phyloP scores from a whole-genome alignment of 2,113 vertebrate genomes.

The Columbina picui region DNA sequence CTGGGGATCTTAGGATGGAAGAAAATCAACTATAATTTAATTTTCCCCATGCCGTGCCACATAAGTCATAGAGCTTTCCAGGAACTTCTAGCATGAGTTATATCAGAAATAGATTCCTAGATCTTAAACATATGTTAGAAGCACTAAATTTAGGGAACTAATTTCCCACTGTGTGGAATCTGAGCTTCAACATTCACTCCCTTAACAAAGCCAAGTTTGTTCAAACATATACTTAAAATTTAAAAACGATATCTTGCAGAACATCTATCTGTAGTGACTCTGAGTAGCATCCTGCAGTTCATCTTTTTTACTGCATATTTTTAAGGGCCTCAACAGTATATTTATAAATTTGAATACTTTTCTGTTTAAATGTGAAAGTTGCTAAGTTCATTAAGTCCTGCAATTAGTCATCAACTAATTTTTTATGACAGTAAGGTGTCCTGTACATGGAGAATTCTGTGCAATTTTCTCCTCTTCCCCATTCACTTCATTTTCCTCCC shows the following conservation, averaged over 20 bases:
- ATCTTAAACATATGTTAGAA: slow-evolving; percentile 54
- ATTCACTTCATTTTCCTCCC: not conserved
- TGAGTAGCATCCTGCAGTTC: not conserved
- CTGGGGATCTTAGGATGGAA: slow-evolving; percentile 18
- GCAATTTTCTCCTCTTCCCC: not conserved
- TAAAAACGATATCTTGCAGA: not conserved
- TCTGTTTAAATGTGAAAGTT: not conserved
- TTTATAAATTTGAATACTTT: not conserved
- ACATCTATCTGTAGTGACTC: not conserved
- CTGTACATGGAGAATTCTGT: not conserved
- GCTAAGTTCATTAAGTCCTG: not conserved
- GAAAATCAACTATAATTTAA: slow-evolving; percentile 54
- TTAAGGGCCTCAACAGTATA: not conserved
- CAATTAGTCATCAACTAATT: not conserved
- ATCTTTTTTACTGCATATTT: not conserved
- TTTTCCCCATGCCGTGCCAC: not conserved
- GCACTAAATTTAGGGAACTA: slow-evolving; percentile 40
- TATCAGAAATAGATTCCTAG: slow-evolving; percentile 56
- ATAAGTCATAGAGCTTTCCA: slow-evolving; percentile 43
- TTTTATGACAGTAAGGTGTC: not conserved
- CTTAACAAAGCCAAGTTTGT: not conserved
- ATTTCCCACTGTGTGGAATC: slow-evolving; percentile 16
- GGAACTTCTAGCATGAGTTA: slow-evolving; percentile 23
- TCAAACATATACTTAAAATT: slow-evolving; percentile 20
- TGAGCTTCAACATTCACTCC: not conserved